Conservation (phyloP, 2,797 vertebrate species). For the Molossus molossus region DNA sequence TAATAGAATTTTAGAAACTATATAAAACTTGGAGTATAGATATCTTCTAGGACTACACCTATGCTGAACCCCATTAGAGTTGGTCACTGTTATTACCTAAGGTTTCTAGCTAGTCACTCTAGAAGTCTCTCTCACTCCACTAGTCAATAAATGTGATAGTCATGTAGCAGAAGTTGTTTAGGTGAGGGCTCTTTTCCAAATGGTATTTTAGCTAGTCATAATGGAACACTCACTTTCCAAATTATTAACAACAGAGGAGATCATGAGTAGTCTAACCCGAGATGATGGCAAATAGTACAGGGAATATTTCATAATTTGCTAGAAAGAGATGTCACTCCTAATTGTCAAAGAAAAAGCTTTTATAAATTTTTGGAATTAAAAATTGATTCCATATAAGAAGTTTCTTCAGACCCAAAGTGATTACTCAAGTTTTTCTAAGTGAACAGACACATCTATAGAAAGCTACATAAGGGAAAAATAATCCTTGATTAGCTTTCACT, state of each 20-base stretch:
- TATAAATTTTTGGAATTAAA: conserved; percentile 44
- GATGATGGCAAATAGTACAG: background rate
- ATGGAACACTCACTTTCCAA: background rate
- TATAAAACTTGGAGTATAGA: background rate
- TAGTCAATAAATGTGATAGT: background rate
- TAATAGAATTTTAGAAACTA: background rate
- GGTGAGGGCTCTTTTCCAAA: background rate
- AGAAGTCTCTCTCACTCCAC: background rate
- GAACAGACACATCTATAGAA: background rate
- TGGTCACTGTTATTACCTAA: background rate
- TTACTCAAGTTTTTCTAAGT: background rate
- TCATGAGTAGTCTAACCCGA: background rate
- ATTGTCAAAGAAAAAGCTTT: background rate
- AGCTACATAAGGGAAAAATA: background rate
- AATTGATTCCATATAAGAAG: background rate
- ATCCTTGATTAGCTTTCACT: background rate
- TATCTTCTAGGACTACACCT: background rate
- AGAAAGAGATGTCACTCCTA: background rate
- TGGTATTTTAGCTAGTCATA: background rate
- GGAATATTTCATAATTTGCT: background rate
- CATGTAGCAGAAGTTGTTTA: background rate
- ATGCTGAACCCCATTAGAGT: background rate
- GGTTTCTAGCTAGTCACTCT: background rate
- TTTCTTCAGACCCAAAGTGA: background rate
- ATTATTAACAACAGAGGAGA: background rate